These are phyloP conservation scores for Panurus biarmicus DNA, from an alignment of 2,113 vertebrate species.

Conservation along the genomic window DNA sequence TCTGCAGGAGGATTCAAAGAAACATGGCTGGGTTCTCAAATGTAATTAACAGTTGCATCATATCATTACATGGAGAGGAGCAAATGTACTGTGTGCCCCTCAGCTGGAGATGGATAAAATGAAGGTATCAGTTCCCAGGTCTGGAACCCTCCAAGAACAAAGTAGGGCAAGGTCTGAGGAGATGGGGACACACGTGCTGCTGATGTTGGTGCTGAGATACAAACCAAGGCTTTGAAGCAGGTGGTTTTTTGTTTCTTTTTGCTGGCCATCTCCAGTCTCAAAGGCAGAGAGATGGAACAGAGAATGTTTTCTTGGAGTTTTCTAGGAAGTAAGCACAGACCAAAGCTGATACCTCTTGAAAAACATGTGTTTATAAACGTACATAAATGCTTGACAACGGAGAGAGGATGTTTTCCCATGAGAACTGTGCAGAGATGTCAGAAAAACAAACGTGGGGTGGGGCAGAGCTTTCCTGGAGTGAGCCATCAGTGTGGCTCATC, in stretches of 20 bases:
- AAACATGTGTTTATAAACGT: fast-evolving
- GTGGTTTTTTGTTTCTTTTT: neutral
- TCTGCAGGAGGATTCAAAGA: neutral
- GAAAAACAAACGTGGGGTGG: fast-evolving
- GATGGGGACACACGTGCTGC: neutral
- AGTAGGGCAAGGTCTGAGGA: neutral
- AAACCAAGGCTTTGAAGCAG: neutral
- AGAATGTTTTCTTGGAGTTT: neutral
- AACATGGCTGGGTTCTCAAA: neutral
- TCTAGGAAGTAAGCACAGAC: neutral
- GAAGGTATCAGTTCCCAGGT: neutral
- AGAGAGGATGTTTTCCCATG: neutral
- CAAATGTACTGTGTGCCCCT: neutral
- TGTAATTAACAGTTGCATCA: neutral
- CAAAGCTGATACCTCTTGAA: neutral
- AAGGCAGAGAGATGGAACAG: neutral
- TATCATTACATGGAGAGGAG: neutral
- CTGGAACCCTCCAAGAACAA: neutral
- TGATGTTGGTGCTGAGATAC: neutral
- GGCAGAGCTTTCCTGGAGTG: neutral
- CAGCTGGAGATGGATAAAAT: neutral
- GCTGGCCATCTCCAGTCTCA: neutral
- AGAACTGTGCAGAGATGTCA: neutral
- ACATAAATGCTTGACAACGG: neutral
- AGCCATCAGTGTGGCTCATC: neutral